Conservation (phyloP, 2,113 vertebrate species). For the Lampris megalopsis region DNA sequence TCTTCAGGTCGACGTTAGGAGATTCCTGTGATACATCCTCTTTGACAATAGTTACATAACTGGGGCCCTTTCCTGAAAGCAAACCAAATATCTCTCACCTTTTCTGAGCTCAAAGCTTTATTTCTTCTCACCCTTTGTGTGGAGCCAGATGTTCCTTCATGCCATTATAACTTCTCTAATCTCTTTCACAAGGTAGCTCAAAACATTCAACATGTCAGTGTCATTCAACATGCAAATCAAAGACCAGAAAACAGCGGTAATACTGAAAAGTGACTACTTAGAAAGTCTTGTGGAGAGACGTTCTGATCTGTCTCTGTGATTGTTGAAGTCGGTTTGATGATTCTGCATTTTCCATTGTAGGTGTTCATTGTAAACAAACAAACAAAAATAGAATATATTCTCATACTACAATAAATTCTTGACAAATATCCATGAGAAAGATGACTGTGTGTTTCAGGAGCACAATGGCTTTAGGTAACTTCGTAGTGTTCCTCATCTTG, state of each 20-base stretch:
- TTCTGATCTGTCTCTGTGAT: not conserved
- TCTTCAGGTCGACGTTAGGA: too few relatives aligned
- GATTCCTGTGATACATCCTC: too few relatives aligned
- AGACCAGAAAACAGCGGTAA: conserved; percentile 32
- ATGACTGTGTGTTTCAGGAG: conserved; percentile 10
- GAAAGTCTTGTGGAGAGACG: not conserved
- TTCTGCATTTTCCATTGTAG: conserved; percentile 39
- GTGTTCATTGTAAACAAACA: conserved; percentile 49
- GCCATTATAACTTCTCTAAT: not conserved
- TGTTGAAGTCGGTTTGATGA: conserved; percentile 9
- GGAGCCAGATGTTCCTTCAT: conserved; percentile 17
- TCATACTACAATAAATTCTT: conserved; percentile 29
- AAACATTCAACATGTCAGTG: not conserved
- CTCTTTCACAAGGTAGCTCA: not conserved
- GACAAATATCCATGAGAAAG: conserved; percentile 29
- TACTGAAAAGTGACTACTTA: not conserved
- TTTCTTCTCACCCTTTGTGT: not conserved
- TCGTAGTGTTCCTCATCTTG: not conserved
- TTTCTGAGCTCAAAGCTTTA: conserved; percentile 11
- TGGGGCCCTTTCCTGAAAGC: too few relatives aligned
- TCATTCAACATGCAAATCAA: conserved; percentile 28
- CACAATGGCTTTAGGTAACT: not conserved
- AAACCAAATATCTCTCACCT: conserved; percentile 2
- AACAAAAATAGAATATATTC: not conserved
- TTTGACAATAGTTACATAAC: too few relatives aligned